Percentiles rank a stretch among this genome's conserved stretches.
phyloP scores from a whole-genome alignment of 2,888 invertebrate genomes.

The Dysmachus trigonus region DNA sequence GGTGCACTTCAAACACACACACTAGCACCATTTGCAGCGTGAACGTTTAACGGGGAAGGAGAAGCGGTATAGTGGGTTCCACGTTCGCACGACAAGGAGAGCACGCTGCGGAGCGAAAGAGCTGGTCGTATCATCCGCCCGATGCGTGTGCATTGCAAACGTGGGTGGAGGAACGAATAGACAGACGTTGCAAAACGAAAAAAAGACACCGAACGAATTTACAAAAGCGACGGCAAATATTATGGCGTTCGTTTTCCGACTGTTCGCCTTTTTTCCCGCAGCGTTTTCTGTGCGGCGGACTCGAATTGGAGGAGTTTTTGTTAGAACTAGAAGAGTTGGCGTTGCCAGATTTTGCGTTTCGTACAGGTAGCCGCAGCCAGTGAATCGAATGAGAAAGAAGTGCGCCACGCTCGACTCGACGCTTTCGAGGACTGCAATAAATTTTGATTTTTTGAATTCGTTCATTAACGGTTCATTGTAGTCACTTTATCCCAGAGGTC shows the following conservation, averaged over 20 bases:
- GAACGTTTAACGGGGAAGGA: background rate
- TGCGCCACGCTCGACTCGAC: too few species aligned
- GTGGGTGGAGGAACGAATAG: conserved; percentile 41
- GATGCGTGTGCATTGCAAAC: conserved; percentile 33
- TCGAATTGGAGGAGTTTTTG: background rate
- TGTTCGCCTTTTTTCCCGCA: background rate
- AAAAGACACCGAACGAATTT: background rate
- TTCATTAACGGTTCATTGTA: background rate
- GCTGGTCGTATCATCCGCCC: background rate
- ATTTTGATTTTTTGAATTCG: background rate
- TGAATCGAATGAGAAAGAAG: background rate
- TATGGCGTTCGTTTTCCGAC: background rate
- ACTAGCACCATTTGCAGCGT: background rate
- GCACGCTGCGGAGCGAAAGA: background rate
- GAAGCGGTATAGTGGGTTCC: background rate
- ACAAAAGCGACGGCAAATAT: conserved; percentile 30
- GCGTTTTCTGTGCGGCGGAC: background rate
- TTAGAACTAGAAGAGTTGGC: background rate
- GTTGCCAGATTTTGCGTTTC: conserved; percentile 15
- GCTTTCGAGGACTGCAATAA: background rate
- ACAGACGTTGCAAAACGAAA: conserved; percentile 20
- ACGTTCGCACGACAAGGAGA: background rate
- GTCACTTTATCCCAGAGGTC: background rate
- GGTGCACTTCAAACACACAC: conserved; percentile 9
- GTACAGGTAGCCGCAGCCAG: background rate